Evolutionary conservation across 1,140 invertebrate species (phyloP), one percentile per base, ranked within the genome.

Genomic region (Hypothenemus hampei): DNA sequence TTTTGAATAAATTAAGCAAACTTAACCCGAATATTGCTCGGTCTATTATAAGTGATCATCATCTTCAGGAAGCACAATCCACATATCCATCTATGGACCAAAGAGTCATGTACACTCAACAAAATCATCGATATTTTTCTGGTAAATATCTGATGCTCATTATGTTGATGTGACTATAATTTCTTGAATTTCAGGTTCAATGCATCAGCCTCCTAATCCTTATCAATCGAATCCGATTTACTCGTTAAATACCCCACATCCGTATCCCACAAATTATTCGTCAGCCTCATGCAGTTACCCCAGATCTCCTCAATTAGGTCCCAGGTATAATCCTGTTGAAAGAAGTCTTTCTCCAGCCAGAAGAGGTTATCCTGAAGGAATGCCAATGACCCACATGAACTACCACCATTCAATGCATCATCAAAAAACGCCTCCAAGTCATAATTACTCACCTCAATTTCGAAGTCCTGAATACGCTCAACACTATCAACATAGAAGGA

Each of bases 401-500:
- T 58, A 58, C 40, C 51, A 46, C 11, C 57, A 59, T 39, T 29
- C 41, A 4, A 58, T 54, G 13, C 55, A 60, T 7, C n/a, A n/a
- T n/a, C 59, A 58, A 29, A 65, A 60, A 49, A 60, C 63, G 2
- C 49, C 61, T 0, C 50, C 62, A 1, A 47, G 21, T 3, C 36
- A 37, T 21, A 51, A 45, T 18, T 62, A 65, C 26, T 48, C 58
- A n/a, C 40, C 52, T 6, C 61, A 63, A 11, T 65, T 64, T 37
- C 46, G 35, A 18, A 58, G 63, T 18, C 53, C 61, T 0, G 68
- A 70, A 31, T 71, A 71, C 45, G 60, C 68, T 3, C 68, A 69
- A 44, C 68, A 71, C 48, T 71, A 69, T 40, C 69, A 71, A 37
- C 68, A 69, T 23, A 48, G 66, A 19, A 53, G 65, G 61, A 31